These are phyloP conservation scores for Riparia riparia DNA, from an alignment of 2,113 vertebrate genomes.

Conservation along the genomic window DNA sequence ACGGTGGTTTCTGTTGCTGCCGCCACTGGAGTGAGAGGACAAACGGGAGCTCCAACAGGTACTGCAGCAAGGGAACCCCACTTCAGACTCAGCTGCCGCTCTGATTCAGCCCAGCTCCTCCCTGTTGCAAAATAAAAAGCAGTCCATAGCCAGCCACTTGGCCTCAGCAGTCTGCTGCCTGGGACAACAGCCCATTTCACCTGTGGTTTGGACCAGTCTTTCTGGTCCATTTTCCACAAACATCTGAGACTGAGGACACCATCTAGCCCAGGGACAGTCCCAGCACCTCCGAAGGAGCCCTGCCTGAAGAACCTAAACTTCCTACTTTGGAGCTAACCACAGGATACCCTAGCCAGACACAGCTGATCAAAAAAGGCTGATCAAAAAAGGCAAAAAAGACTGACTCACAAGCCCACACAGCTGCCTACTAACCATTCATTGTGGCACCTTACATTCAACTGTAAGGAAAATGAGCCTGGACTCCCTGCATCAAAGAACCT, in stretches of 20 bases:
- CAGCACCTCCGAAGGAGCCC: background rate
- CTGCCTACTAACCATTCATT: slow-evolving; percentile 19
- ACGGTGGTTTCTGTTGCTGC: background rate
- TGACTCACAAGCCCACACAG: slow-evolving; percentile 29
- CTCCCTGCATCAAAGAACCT: slow-evolving; percentile 9
- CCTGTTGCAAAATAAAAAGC: background rate
- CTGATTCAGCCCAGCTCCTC: background rate
- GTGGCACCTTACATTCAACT: background rate
- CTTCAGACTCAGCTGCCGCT: background rate
- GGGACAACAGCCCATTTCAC: background rate
- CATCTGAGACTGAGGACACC: background rate
- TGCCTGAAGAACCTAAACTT: background rate
- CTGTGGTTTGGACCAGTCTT: background rate
- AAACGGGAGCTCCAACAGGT: background rate
- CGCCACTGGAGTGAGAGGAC: fast-evolving
- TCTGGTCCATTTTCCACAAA: background rate
- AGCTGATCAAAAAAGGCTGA: slow-evolving; percentile 1
- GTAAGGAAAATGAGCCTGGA: background rate
- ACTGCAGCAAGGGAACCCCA: background rate
- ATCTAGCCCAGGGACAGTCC: background rate
- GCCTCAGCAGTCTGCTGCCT: background rate
- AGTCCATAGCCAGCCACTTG: background rate
- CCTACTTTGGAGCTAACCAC: background rate
- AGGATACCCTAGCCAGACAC: background rate
- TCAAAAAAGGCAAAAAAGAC: background rate